Base-by-base conservation (phyloP, 2,113 vertebrate genomes). In the Heptranchias perlo region DNA sequence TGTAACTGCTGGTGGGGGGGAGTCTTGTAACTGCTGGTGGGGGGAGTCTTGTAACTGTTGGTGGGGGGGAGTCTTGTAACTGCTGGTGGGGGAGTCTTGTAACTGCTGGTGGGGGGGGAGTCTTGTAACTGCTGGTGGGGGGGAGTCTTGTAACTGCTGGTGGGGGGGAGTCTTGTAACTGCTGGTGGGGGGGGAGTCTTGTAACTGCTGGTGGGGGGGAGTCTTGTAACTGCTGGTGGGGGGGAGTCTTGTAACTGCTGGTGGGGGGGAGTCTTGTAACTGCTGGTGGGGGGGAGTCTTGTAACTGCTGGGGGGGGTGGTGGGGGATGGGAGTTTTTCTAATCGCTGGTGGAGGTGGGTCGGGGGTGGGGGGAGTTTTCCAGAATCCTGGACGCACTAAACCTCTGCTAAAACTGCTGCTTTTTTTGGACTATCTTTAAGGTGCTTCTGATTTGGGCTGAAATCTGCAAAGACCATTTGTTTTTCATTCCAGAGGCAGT, bases 401-500 rank as follows among this genome's bases (percentile, higher is more conserved):
- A 49, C 16, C 44, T 47, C 44, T 49, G 21, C 82, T 86, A 4
- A 49, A 49, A 35, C 39, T 84, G 82, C 8, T 49, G 44, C 23
- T 47, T 86, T 25, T 4, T 49, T 86, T 23, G 44, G 44, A 49
- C 14, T 86, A 44, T 86, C 0, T 4, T 47, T 44, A 86, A 84
- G 82, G 39, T 49, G 82, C 82, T 86, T 47, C 82, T 86, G 82
- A 49, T 18, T 86, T 11, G 28, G 21, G 21, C 28, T 35, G 54
- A 18, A 14, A 7, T 18, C 54, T 58, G 54, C 31, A 61, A 61
- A n/a, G 31, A 0, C 47, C 28, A 61, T 3, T 92, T 61, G 31
- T n/a, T 18, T 61, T 96, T 84, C 86, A 96, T 96, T 73, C 47
- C 25, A 61, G 61, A 96, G 94, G 96, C 0, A 0, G 96, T 96